Evolutionary conservation across 1,140 invertebrate genomes (phyloP).

Genomic region (Drusus annulatus): DNA sequence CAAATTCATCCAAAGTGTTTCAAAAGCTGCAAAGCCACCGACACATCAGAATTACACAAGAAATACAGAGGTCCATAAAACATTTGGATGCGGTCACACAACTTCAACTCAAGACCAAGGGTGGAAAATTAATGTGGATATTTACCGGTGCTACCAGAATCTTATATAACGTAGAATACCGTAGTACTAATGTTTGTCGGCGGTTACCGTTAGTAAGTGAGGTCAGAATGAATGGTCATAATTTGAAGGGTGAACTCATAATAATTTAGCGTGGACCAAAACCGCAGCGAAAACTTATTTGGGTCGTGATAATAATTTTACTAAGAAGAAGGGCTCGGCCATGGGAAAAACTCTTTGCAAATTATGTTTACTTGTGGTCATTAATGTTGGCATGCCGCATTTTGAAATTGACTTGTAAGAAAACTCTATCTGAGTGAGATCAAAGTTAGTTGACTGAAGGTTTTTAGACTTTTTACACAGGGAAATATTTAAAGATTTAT

Average conservation of each 20-base stretch:
- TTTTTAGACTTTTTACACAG: too few species aligned
- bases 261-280: too few species aligned
- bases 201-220: slow-evolving; percentile 20
- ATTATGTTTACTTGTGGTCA: too few species aligned
- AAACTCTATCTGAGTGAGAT: too few species aligned
- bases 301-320: background rate
- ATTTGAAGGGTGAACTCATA: slow-evolving; percentile 9
- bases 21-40: background rate
- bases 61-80: slow-evolving; percentile 11
- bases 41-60: background rate
- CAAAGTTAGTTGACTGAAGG: too few species aligned
- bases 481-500: too few species aligned
- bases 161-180: background rate
- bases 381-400: too few species aligned
- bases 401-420: too few species aligned
- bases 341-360: background rate
- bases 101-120: slow-evolving; percentile 9
- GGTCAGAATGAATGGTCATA: slow-evolving; percentile 31
- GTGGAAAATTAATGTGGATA: slow-evolving; percentile 30
- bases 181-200: slow-evolving; percentile 9
- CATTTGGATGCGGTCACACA: slow-evolving; percentile 25
- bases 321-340: background rate
- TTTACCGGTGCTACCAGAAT: slow-evolving; percentile 16
- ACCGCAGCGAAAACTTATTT: too few species aligned
- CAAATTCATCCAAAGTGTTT: background rate